These are phyloP conservation scores for Lamprotornis superbus DNA, from an alignment of 2,113 vertebrate species.

Conservation along the genomic window DNA sequence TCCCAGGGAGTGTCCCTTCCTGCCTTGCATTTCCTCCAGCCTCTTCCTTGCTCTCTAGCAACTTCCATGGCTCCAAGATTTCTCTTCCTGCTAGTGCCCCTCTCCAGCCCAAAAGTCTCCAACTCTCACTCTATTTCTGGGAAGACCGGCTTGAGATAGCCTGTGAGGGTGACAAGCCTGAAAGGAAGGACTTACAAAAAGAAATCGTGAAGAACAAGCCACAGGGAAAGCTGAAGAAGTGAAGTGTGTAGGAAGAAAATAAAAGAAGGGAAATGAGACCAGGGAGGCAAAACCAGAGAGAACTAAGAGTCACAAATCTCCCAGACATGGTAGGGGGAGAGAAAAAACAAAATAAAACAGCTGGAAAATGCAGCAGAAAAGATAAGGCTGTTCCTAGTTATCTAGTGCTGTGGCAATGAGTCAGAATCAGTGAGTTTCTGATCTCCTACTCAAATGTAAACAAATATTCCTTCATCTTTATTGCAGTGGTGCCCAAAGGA, in stretches of 20 bases:
- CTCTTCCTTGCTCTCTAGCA: not conserved
- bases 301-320: not conserved
- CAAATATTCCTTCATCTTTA: slow-evolving; percentile 22
- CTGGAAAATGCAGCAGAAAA: not conserved
- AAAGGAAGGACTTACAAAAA: not conserved
- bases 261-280: not conserved
- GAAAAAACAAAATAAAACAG: not conserved
- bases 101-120: not conserved
- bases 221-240: not conserved
- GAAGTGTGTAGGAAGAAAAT: not conserved
- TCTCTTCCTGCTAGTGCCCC: not conserved
- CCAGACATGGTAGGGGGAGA: not conserved
- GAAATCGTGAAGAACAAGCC: not conserved
- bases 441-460: slow-evolving; percentile 50
- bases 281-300: not conserved
- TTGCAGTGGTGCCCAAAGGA: not conserved
- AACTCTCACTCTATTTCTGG: not conserved
- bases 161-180: not conserved
- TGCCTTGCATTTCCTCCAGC: not conserved
- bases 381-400: slow-evolving; percentile 31
- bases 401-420: not conserved
- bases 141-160: not conserved
- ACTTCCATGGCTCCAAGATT: not conserved
- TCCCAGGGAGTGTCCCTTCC: not conserved
- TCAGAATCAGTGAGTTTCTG: slow-evolving; percentile 26